Evolutionary conservation across 2,797 vertebrate genomes (phyloP).

Genomic region (Fistularia commersonii): DNA sequence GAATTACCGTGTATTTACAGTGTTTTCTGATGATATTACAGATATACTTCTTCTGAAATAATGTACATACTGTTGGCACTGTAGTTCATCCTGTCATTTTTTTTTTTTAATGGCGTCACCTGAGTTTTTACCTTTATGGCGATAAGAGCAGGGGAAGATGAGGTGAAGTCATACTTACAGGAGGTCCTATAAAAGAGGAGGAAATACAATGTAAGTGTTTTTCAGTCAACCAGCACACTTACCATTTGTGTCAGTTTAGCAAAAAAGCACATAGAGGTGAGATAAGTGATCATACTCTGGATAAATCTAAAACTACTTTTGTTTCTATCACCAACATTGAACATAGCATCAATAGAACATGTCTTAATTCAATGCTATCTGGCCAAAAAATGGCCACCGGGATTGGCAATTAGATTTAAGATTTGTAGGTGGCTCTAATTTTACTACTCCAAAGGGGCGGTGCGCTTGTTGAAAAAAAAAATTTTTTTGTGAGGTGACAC

Average conservation of each 20-base stretch:
- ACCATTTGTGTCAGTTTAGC: neutral
- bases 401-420: conserved; percentile 37
- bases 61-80: too few species aligned
- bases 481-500: conserved; percentile 68
- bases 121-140: conserved; percentile 53
- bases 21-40: too few species aligned
- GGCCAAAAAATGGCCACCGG: conserved; percentile 25
- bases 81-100: neutral
- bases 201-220: conserved; percentile 5
- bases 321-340: too few species aligned
- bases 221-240: too few species aligned
- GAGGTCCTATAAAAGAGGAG: conserved; percentile 82
- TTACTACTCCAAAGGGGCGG: conserved; percentile 51
- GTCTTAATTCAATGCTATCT: too few species aligned
- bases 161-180: conserved; percentile 88
- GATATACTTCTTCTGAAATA: too few species aligned
- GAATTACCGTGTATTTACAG: too few species aligned
- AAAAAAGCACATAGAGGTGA: too few species aligned
- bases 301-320: too few species aligned
- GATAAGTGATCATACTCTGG: too few species aligned
- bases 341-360: too few species aligned
- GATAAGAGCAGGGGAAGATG: conserved; percentile 39
- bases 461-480: conserved; percentile 65
- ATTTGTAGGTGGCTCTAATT: conserved; percentile 65
- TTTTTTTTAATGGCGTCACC: neutral